Conservation (phyloP, 2,888 invertebrate species). For the Drosophila histrio region DNA sequence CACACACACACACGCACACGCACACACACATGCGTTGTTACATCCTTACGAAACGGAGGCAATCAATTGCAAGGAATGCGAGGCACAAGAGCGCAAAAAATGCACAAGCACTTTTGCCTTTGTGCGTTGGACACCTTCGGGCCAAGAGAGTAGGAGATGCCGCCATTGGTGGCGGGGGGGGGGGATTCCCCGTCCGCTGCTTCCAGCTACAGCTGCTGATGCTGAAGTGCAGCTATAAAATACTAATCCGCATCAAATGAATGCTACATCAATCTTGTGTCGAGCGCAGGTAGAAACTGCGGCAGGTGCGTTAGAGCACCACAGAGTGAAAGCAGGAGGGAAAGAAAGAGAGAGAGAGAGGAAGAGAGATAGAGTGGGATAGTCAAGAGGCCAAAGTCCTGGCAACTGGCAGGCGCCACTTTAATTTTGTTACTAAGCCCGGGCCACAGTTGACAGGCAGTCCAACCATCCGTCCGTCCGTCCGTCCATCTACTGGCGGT, state of each 20-base stretch:
- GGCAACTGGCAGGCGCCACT: conserved; percentile 61
- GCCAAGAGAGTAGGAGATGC: background rate
- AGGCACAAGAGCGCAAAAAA: conserved; percentile 56
- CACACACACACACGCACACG: conserved; percentile 9
- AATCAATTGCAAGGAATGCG: conserved; percentile 77
- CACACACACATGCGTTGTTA: conserved; percentile 4
- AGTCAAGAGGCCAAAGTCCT: conserved; percentile 16
- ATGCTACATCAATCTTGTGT: conserved; percentile 77
- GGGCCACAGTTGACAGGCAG: conserved; percentile 51
- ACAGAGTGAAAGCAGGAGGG: background rate
- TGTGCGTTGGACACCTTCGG: conserved; percentile 56
- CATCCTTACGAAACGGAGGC: conserved; percentile 60
- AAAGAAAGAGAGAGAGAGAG: background rate
- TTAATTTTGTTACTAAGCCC: conserved; percentile 77
- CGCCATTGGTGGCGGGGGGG: background rate
- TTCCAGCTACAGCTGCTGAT: conserved; percentile 20
- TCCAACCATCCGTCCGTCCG: background rate
- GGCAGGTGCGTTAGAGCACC: conserved; percentile 28
- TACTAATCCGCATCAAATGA: conserved; percentile 80
- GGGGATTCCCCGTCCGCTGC: background rate
- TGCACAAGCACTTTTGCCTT: conserved; percentile 54
- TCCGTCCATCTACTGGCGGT: conserved; percentile 7
- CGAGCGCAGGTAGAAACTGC: conserved; percentile 55
- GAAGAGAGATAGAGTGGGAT: background rate
- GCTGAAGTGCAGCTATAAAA: conserved; percentile 79